Percentiles rank a stretch among this genome's conserved stretches.
These are phyloP conservation scores for Phrynocephalus forsythii DNA, from an alignment of 2,797 vertebrate species.

Conservation along the genomic window DNA sequence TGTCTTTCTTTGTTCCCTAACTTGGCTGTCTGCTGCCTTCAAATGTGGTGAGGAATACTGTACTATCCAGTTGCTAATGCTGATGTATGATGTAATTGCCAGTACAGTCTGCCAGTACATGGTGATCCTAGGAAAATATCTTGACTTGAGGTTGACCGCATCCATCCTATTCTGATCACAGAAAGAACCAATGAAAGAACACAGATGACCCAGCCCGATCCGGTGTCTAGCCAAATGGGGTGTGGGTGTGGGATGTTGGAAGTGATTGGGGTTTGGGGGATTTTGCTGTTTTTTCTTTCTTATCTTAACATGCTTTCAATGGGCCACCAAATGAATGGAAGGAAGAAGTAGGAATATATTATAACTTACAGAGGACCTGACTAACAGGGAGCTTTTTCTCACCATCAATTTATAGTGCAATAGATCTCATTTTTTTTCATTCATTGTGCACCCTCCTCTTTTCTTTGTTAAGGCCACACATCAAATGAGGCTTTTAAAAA, in stretches of 20 bases:
- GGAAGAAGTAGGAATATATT: not conserved
- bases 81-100: too few species aligned
- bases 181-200: not conserved
- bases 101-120: too few species aligned
- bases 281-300: conserved; percentile 10
- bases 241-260: not conserved
- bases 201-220: too few species aligned
- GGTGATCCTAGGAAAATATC: too few species aligned
- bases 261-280: not conserved
- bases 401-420: not conserved
- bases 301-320: conserved; percentile 1
- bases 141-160: too few species aligned
- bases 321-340: not conserved
- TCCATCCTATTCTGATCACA: not conserved
- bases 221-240: too few species aligned
- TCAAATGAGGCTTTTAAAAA: too few species aligned
- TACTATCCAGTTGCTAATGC: too few species aligned
- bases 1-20: too few species aligned
- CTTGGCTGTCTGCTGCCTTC: too few species aligned
- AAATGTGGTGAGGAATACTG: too few species aligned
- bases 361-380: not conserved
- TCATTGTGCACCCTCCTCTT: not conserved
- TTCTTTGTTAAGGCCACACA: not conserved
- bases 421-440: not conserved
- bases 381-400: not conserved